These are phyloP conservation scores for Ptychoptera albimana DNA, from an alignment of 2,888 invertebrate species.

Conservation along the genomic window DNA sequence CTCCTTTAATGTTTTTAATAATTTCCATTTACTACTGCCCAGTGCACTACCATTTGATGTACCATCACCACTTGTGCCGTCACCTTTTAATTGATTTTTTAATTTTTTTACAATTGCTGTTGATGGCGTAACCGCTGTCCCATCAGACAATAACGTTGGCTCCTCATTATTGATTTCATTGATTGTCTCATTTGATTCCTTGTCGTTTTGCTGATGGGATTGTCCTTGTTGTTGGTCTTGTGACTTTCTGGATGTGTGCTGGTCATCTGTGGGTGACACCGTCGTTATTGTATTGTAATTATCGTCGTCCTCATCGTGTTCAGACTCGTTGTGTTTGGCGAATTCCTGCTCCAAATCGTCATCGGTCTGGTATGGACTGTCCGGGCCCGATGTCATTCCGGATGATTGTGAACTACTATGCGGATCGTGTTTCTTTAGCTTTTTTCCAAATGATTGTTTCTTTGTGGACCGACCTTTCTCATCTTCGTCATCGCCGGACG, in stretches of 20 bases:
- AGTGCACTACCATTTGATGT: conserved; percentile 38
- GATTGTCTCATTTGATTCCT: not conserved
- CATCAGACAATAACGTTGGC: conserved; percentile 5
- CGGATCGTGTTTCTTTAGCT: conserved; percentile 14
- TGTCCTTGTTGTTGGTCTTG: no score
- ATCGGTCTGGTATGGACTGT: conserved; percentile 60
- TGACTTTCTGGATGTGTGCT: no score
- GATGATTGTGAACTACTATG: conserved; percentile 47
- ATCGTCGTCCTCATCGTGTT: not conserved
- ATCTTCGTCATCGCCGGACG: not conserved
- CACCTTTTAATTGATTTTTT: not conserved
- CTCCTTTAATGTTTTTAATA: conserved; percentile 76
- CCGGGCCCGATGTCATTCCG: conserved; percentile 78
- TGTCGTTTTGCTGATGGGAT: no score
- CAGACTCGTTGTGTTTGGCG: not conserved
- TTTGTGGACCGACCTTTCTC: conserved; percentile 1
- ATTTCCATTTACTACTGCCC: conserved; percentile 82
- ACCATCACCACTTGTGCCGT: conserved; percentile 16
- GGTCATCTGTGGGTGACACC: not conserved
- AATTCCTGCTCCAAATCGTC: conserved; percentile 41
- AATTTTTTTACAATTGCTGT: not conserved
- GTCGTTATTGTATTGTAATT: not conserved
- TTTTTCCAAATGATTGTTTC: conserved; percentile 22
- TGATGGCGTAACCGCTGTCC: conserved; percentile 5
- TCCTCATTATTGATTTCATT: not conserved